A percentile compares a stretch with the other conserved stretches of the same genome.
Evolutionary conservation across 2,888 invertebrate genomes (phyloP).

Genomic region (Hydrotaea diabolus): DNA sequence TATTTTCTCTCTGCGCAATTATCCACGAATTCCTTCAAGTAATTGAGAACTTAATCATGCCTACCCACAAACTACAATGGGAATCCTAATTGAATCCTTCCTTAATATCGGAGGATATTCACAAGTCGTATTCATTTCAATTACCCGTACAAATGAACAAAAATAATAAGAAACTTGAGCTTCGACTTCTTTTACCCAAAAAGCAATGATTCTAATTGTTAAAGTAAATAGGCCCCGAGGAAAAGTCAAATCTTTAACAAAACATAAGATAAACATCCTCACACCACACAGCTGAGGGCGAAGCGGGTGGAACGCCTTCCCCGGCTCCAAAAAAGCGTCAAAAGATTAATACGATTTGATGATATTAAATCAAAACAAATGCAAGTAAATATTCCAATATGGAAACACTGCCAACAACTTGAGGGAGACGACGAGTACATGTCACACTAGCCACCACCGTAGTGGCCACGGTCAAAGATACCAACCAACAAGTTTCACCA

Average conservation of each 20-base stretch:
- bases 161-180: slow-evolving; percentile 31
- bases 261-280: not conserved
- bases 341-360: slow-evolving; percentile 43
- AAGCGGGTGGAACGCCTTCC: not conserved
- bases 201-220: slow-evolving; percentile 57
- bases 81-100: slow-evolving; percentile 32
- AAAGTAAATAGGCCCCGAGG: slow-evolving; percentile 52
- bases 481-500: slow-evolving; percentile 26
- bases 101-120: not conserved
- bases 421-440: not conserved
- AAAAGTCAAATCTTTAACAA: not conserved
- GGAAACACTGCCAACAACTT: not conserved
- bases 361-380: slow-evolving; percentile 61
- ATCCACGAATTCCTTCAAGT: too few species aligned
- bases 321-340: slow-evolving; percentile 4
- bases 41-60: too few species aligned
- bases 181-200: slow-evolving; percentile 10
- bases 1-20: too few species aligned
- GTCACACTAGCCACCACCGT: not conserved
- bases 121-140: slow-evolving; percentile 52
- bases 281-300: not conserved
- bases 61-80: too few species aligned
- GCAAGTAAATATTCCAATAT: not conserved
- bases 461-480: not conserved
- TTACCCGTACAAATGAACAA: slow-evolving; percentile 39